Evolutionary conservation across 2,797 vertebrate genomes (phyloP), one percentile per base, ranked within the genome.

Genomic region (Anisognathus igniventris): DNA sequence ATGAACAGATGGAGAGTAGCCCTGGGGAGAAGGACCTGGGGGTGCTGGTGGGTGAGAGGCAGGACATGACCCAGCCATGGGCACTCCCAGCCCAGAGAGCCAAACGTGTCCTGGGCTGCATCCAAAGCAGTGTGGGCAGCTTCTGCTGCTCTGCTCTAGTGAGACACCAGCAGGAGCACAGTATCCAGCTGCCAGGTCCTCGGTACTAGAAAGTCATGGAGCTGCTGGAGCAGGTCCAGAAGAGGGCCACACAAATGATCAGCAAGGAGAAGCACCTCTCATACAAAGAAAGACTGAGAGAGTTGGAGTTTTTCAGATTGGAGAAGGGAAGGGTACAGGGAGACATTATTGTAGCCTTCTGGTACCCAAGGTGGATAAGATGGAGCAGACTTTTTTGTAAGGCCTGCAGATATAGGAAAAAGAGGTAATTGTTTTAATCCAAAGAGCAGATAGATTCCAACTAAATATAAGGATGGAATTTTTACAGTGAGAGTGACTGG

Each of bases 21-120:
- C 15, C 27, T 24, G 7, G 0, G 5, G 6, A 53, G 47, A 30
- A 30, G n/a, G 10, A 5, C 15, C 12, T 47, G 30, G 2, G 19
- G 8, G 1, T 56, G 24, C 25, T 39, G 24, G 27, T 33, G 27
- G 13, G 2, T 37, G 79, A 75, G 25, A 51, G 39, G 12, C 5
- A 64, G 65, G 25, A 68, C 10, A 15, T 4, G 30, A 6, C 8
- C n/a, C 2, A 2, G 12, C 16, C 50, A 28, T 7, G 14, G 0
- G 44, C 4, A 4, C 14, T 62, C 0, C 0, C 58, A 84, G 30
- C 39, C 18, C 31, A 67, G 44, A 80, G 14, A 8, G 16, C 18
- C 39, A 58, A 25, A 19, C 0, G 0, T 21, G 14, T 33, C 10
- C 21, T 48, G 22, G 45, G 20, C 20, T 67, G 40, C 40, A 77